Evolutionary conservation across 2,797 vertebrate genomes (phyloP).

Genomic region (Oryzias dopingdopingensis): DNA sequence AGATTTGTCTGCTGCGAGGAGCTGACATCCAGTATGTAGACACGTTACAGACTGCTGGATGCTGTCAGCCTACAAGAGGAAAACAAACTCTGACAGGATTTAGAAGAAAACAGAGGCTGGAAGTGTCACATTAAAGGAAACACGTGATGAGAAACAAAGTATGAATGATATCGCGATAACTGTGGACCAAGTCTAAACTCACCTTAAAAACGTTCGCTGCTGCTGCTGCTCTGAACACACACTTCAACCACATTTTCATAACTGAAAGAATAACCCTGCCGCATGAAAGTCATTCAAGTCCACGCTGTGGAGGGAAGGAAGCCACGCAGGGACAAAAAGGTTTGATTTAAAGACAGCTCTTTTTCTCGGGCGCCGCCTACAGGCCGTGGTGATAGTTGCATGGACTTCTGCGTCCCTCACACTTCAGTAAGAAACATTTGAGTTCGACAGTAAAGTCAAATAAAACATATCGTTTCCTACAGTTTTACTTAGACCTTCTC

Average conservation of each 20-base stretch:
- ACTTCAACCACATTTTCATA: constrained; percentile 61
- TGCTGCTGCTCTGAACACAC: constrained; percentile 54
- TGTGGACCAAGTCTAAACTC: constrained; percentile 5
- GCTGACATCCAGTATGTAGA: constrained; percentile 64
- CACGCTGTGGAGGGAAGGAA: constrained; percentile 67
- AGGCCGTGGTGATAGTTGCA: constrained; percentile 44
- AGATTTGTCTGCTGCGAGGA: constrained; percentile 79
- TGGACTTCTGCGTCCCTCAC: not conserved
- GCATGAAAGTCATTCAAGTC: constrained; percentile 71
- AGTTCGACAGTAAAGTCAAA: too few relatives aligned
- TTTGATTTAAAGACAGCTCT: fast-evolving
- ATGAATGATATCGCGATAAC: not conserved
- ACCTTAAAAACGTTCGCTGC: constrained; percentile 66
- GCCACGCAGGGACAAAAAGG: constrained; percentile 31
- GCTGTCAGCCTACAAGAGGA: constrained; percentile 25
- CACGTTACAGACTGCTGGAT: constrained; percentile 48
- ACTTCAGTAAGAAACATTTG: too few relatives aligned
- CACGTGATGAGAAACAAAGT: not conserved
- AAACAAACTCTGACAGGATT: not conserved
- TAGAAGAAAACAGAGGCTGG: not conserved
- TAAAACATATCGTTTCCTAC: too few relatives aligned
- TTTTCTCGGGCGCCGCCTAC: constrained; percentile 36
- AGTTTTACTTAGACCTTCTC: too few relatives aligned
- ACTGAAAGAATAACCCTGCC: not conserved
- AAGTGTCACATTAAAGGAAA: not conserved